Conservation (phyloP, 30 jellyfish, hydroid and myxozoan genomes). For the Cassiopea andromeda region DNA sequence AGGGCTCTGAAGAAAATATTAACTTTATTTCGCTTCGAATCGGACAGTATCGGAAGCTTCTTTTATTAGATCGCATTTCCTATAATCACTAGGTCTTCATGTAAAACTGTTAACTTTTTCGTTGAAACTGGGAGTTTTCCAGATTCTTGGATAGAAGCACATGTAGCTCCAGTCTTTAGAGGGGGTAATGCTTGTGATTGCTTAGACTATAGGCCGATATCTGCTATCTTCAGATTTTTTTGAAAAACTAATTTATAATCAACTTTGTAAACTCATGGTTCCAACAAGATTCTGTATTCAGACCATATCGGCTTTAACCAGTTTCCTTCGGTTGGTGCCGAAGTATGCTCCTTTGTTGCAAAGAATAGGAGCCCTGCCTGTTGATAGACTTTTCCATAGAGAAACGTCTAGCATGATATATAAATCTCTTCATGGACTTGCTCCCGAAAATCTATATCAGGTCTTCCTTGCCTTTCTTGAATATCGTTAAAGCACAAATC, state of each 20-base stretch:
- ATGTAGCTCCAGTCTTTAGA: neutral
- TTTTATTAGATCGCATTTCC: neutral
- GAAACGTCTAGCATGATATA: too few species aligned
- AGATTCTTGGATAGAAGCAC: neutral
- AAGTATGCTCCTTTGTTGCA: too few species aligned
- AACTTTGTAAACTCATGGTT: too few species aligned
- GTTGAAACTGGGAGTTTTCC: neutral
- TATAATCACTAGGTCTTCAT: neutral
- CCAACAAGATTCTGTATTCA: too few species aligned
- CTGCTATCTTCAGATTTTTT: neutral
- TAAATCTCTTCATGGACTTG: too few species aligned
- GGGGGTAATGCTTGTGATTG: neutral
- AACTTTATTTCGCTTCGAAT: neutral
- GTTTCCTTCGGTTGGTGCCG: too few species aligned
- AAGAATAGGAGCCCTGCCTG: too few species aligned
- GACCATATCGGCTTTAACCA: too few species aligned
- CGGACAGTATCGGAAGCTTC: neutral
- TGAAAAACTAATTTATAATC: too few species aligned
- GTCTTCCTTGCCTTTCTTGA: neutral
- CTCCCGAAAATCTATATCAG: neutral
- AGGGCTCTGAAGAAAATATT: too few species aligned
- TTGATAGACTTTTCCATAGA: too few species aligned
- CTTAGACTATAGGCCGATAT: conserved; percentile 1
- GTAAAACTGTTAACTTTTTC: neutral
- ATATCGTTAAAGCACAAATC: neutral